Base-by-base conservation (phyloP, 2,888 invertebrate species). In the Arctia plantaginis region DNA sequence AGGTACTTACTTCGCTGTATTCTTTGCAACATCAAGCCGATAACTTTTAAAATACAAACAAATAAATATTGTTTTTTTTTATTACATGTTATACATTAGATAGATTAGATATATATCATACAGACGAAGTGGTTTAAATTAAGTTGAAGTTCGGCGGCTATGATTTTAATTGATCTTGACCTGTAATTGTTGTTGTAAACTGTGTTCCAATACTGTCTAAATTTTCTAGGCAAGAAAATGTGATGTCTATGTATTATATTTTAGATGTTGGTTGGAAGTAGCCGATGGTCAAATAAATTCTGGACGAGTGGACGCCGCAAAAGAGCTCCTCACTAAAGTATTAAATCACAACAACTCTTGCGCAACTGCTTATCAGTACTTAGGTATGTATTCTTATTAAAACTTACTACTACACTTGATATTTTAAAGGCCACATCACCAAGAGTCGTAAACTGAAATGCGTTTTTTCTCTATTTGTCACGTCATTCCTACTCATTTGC, bases 231-330 rank as follows among this genome's bases (percentile, higher is more conserved):
- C 3, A 47, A 18, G 47, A 47, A 51, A 51, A 20, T 51, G 35
- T 33, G 55, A 62, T 33, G 18, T 41, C 47, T 66, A 39, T 41
- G 62, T 0, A 30, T 18, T 12, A n/a, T 55, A 55, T 79, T 84
- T 23, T 64, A 95, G 98, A 78, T 98, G 99, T 91, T 99, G 99
- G 99, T 91, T 99, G 13, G 96, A 99, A 67, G 95, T 99, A n/a
- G 98, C 99, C 0, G 99, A 99, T 81, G 97, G 98, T 82, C 99
- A 97, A 97, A 85, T 95, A 41, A 91, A 85, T 74, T 92, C 95
- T 0, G 97, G 97, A 27, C 98, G 99, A 90, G 96, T 97, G 88
- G 99, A 99, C 77, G 97, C 98, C 71, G 99, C 99, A 0, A 97
- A 97, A 66, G 98, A 99, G 82, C 93, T 99, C 41, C 95, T 99